Base-by-base conservation (phyloP, 2,888 invertebrate genomes). In the Orthosia incerta region DNA sequence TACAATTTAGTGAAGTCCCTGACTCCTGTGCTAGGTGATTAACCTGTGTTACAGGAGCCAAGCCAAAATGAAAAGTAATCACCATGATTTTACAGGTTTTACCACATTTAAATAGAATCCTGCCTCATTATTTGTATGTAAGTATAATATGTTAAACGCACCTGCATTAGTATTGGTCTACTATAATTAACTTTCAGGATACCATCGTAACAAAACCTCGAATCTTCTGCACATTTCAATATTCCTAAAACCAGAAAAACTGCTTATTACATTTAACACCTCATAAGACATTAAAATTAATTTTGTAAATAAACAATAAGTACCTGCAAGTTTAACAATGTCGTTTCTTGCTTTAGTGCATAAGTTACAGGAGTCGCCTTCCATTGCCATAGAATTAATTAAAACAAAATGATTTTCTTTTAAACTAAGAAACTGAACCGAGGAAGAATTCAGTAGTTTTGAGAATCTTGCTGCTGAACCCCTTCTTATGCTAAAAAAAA, bases 381-480 rank as follows among this genome's bases (percentile, higher is more conserved):
- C 98, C 96, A 99, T 97, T 18, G 99, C 99, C 99, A 99, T 99
- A 78, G 99, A 99, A 93, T 99, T 99, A 12, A 99, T 93, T 50
- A 99, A 93, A 13, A 99, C 97, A 95, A 99, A 99, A 91, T 98
- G 97, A 91, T 97, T 98, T 46, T 97, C 98, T 87, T 97, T 97
- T 9, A 98, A 90, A 13, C 97, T 97, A 23, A 98, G 90, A 87
- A 98, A 95, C 81, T 97, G 97, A 1, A 99, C 98, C 9, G 98
- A 97, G 7, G 98, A 97, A 1, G 98, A 96, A 87, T 98, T 97
- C 88, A 99, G 97, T 16, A 97, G 97, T 66, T 96, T 95, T 20
- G 97, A 94, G 93, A 99, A 99, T 86, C 98, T 97, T 70, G 97
- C 94, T 84, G 97, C 97, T 67, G 97, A 96, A 86, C 97, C 97